Evolutionary conservation across 2,888 invertebrate species (phyloP).

Genomic region (Aleiodes alternator): DNA sequence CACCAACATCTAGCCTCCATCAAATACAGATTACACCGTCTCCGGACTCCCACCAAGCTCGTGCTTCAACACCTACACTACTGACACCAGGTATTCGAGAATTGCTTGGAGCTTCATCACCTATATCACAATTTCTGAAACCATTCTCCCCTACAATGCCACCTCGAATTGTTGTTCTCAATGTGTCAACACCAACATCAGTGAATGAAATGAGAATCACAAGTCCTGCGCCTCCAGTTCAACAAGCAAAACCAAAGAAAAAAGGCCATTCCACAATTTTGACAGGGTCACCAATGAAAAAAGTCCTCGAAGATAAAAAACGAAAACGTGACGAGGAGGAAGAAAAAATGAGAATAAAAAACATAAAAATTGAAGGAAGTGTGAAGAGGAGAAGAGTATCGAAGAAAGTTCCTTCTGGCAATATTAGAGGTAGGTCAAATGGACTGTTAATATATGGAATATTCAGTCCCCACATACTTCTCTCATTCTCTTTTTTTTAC

Average conservation of each 20-base stretch:
- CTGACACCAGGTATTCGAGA: background rate
- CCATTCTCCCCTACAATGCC: background rate
- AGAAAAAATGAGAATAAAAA: background rate
- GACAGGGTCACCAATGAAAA: conserved; percentile 9
- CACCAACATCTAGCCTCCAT: no score
- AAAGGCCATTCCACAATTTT: background rate
- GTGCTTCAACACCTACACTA: background rate
- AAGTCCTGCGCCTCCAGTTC: background rate
- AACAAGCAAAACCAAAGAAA: background rate
- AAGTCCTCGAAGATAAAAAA: background rate
- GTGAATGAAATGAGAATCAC: background rate
- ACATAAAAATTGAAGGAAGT: background rate
- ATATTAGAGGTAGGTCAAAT: no score
- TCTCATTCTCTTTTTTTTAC: no score
- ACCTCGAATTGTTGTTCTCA: background rate
- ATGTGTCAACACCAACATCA: background rate
- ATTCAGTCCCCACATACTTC: no score
- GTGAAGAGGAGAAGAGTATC: background rate
- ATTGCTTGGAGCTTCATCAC: background rate
- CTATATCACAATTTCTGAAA: no score
- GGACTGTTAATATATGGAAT: no score
- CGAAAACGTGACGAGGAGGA: background rate
- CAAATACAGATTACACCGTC: no score
- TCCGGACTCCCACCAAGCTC: background rate
- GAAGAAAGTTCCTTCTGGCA: background rate